Conservation (phyloP, 2,113 vertebrate species). For the Dryoscopus gambensis region DNA sequence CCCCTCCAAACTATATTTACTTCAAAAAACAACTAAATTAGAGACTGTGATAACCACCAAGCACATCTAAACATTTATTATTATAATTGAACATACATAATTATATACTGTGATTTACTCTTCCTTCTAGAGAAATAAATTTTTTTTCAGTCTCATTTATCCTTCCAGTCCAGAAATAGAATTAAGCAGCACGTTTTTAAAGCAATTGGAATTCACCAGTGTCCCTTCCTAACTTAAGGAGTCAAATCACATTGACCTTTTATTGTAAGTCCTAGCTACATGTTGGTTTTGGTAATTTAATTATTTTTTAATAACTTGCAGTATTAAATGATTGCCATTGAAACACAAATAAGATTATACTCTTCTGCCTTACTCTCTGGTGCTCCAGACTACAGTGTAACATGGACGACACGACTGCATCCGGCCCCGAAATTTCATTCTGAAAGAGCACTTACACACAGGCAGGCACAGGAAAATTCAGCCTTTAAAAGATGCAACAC, state of each 20-base stretch:
- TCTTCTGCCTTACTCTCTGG: background rate
- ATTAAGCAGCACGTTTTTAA: background rate
- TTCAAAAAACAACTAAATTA: slow-evolving; percentile 61
- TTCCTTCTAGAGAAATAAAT: slow-evolving; percentile 63
- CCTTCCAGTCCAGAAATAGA: slow-evolving; percentile 21
- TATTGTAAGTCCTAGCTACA: slow-evolving; percentile 27
- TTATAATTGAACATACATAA: slow-evolving; percentile 65
- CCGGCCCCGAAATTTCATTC: background rate
- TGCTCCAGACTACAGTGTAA: background rate
- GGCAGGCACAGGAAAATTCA: background rate
- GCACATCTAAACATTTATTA: slow-evolving; percentile 59
- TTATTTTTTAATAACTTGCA: slow-evolving; percentile 66
- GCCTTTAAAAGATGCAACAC: background rate
- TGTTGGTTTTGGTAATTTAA: slow-evolving; percentile 61
- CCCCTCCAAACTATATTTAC: slow-evolving; percentile 55
- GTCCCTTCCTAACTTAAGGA: slow-evolving; percentile 18
- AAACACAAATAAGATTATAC: slow-evolving; percentile 60
- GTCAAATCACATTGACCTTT: slow-evolving; percentile 51
- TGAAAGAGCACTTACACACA: background rate
- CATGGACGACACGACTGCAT: background rate
- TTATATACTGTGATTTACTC: slow-evolving; percentile 64
- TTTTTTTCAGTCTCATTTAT: slow-evolving; percentile 31
- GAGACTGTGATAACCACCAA: slow-evolving; percentile 62
- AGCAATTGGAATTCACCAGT: slow-evolving; percentile 38
- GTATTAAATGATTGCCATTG: slow-evolving; percentile 61